Evolutionary conservation across 2,888 invertebrate species (phyloP).

Genomic region (Philhelius pedissequus): DNA sequence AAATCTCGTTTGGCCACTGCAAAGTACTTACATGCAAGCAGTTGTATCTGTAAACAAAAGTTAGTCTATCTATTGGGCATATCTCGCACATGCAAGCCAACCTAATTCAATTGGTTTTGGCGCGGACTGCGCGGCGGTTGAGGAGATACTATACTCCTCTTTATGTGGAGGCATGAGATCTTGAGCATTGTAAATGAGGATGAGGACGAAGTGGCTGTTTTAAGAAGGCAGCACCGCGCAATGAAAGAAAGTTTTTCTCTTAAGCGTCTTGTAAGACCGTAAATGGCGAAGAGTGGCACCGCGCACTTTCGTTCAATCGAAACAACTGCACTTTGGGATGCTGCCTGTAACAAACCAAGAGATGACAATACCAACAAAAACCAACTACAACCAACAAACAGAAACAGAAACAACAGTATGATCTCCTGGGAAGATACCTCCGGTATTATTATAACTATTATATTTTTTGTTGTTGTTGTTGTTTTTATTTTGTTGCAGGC

Average conservation of each 20-base stretch:
- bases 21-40: constrained; percentile 62
- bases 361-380: constrained; percentile 46
- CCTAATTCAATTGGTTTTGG: constrained; percentile 64
- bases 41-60: constrained; percentile 68
- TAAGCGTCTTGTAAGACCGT: constrained; percentile 54
- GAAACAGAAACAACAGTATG: constrained; percentile 26
- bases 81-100: constrained; percentile 66
- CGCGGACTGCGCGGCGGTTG: background rate
- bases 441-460: constrained; percentile 3
- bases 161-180: background rate
- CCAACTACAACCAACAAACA: constrained; percentile 47
- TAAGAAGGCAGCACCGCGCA: constrained; percentile 29
- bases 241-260: constrained; percentile 67
- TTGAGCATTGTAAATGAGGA: background rate
- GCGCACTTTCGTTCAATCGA: constrained; percentile 65
- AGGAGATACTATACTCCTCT: background rate
- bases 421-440: constrained; percentile 67
- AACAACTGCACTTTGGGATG: constrained; percentile 59
- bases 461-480: constrained; percentile 22
- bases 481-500: constrained; percentile 36
- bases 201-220: background rate
- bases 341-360: constrained; percentile 18
- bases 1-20: constrained; percentile 63
- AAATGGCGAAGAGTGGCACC: constrained; percentile 61
- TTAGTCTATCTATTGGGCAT: constrained; percentile 65